Evolutionary conservation across 2,888 invertebrate species (phyloP), one percentile per base, ranked within the genome.

Genomic region (Prionchulus punctatus): DNA sequence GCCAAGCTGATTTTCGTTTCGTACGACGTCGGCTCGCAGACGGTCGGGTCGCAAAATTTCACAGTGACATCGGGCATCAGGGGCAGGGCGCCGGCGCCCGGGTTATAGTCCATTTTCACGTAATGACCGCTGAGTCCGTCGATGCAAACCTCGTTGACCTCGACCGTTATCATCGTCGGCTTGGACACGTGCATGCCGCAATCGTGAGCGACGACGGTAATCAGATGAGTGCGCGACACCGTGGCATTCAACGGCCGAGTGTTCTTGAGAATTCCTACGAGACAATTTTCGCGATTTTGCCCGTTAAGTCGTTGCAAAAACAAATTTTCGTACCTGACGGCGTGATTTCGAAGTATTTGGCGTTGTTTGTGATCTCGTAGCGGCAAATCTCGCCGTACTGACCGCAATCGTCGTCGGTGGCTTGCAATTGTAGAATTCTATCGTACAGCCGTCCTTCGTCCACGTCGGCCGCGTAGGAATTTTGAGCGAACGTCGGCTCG

Each of bases 321-420:
- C n/a, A n/a, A n/a, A n/a, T n/a, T 4, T 7, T n/a, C 21, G 4
- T n/a, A 53, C 53, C 53, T 3, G 43, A 7, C 7, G 42, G 43
- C 4, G 18, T 27, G 25, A 53, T 43, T 4, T n/a, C 12, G 27
- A 53, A 53, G 42, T 43, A n/a, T 7, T 4, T 28, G 3, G 28
- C 54, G 28, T 54, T 64, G 58, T 69, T 91, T 53, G 90, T 78
- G 62, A 96, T 90, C 74, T 94, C 89, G 76, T 94, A 98, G 73
- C 89, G 89, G 82, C 96, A 96, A 55, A 96, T 89, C 71, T 90
- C 89, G 1, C 89, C 89, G 72, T 84, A 91, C 45, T 88, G 87
- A n/a, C 91, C 89, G 73, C 91, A 91, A 75, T 96, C 94, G 54
- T 85, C 79, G 72, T 96, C 96, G 0, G 83, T 81, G 1, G 96